Conservation (phyloP, 2,888 invertebrate species). For the Muschampia plurimacula region DNA sequence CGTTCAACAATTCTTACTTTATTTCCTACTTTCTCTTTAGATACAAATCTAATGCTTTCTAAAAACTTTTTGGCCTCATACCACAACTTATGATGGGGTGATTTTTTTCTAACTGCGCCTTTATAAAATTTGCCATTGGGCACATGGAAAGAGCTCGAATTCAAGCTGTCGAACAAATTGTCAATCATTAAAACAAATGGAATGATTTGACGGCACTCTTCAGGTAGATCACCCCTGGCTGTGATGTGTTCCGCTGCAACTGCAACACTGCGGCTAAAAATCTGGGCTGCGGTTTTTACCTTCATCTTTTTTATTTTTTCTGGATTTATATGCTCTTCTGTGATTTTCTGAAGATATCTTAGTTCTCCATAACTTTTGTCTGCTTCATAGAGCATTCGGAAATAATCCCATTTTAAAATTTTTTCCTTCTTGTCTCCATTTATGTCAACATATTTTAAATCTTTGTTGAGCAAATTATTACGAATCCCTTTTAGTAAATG, state of each 20-base stretch:
- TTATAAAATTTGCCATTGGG: neutral
- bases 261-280: conserved; percentile 7
- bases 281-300: neutral
- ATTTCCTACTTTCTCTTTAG: neutral
- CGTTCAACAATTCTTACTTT: neutral
- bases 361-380: conserved; percentile 4
- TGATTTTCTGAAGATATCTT: neutral
- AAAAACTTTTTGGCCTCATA: neutral
- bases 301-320: neutral
- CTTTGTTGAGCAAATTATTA: neutral
- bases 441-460: neutral
- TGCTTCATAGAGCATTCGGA: neutral
- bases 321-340: conserved; percentile 6
- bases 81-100: neutral
- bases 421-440: neutral
- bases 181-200: neutral
- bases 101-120: neutral
- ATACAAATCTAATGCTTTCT: neutral
- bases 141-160: neutral
- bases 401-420: neutral
- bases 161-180: neutral
- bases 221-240: neutral
- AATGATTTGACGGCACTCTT: neutral
- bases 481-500: neutral
- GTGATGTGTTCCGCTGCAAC: neutral